Evolutionary conservation across 2,797 vertebrate genomes (phyloP).

Genomic region (Neosalanx taihuensis): DNA sequence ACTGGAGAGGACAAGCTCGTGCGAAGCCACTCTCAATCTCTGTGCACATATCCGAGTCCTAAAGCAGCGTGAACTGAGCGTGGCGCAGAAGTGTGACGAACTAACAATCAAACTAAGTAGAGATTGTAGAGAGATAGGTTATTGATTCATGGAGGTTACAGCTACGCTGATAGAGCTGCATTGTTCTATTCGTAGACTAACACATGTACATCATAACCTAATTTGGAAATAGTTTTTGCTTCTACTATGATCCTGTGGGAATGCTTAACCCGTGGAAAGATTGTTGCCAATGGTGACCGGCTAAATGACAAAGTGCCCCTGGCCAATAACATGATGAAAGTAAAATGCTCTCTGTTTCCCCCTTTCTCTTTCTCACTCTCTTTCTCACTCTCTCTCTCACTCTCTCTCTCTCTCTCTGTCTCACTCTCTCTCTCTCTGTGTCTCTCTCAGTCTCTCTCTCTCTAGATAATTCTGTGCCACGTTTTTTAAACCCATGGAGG

Average conservation of each 20-base stretch:
- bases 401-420: constrained; percentile 9
- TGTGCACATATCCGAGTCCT: background rate
- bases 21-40: background rate
- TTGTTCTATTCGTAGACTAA: background rate
- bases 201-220: background rate
- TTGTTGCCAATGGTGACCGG: background rate
- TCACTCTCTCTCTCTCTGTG: background rate
- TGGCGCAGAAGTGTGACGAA: background rate
- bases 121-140: background rate
- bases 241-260: background rate
- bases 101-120: background rate
- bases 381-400: constrained; percentile 1
- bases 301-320: background rate
- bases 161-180: too few relatives aligned
- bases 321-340: background rate
- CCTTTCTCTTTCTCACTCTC: background rate
- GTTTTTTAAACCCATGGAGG: constrained; percentile 19
- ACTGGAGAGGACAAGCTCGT: too few relatives aligned
- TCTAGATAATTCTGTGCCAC: background rate
- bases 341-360: background rate
- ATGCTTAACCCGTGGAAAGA: background rate
- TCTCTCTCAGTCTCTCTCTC: background rate
- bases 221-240: background rate
- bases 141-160: too few relatives aligned
- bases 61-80: background rate